Base-by-base conservation (phyloP, 2,113 vertebrate genomes). In the Sebastes schlegelii region DNA sequence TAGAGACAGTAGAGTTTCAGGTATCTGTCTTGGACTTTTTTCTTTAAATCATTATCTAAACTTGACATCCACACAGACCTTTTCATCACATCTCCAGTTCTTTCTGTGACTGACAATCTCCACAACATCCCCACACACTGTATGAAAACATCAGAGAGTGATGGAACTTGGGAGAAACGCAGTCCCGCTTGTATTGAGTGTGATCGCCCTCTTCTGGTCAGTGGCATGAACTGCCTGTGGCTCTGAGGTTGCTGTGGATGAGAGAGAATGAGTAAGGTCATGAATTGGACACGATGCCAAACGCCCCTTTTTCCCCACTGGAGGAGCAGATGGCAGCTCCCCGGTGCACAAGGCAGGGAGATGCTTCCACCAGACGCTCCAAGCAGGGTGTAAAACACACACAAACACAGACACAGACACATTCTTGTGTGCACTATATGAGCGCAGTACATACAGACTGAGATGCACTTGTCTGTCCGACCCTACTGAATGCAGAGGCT, bases 271-370 rank as follows among this genome's bases (percentile, higher is more conserved):
- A 69, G 58, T 87, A 80, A 90, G 88, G 87, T 92, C 91, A 87
- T 58, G 57, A 84, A 63, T 73, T 74, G 73, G 84, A 88, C 65
- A 51, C 34, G 1, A 55, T 87, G 90, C 92, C 92, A 93, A 90
- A 89, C 58, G 67, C 62, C 88, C 81, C 79, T 89, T 87, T 84
- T 64, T 34, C 34, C 81, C 84, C 89, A 60, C 51, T 85, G 67
- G 81, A 86, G 58, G 88, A 92, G 90, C 93, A 94, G 93, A 93
- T 94, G 91, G 92, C 76, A 82, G 77, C 90, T 86, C 89, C 89
- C 86, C 87, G 67, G 87, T 89, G 87, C 86, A 89, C 87, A 48
- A 79, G 73, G 86, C 79, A 79, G 84, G 86, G 80, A 83, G 87
- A 79, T 84, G 65, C 85, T 83, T 68, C 86, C 81, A 90, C 89